Conservation (phyloP, 1,140 invertebrate species). For the Latrodectus geometricus region DNA sequence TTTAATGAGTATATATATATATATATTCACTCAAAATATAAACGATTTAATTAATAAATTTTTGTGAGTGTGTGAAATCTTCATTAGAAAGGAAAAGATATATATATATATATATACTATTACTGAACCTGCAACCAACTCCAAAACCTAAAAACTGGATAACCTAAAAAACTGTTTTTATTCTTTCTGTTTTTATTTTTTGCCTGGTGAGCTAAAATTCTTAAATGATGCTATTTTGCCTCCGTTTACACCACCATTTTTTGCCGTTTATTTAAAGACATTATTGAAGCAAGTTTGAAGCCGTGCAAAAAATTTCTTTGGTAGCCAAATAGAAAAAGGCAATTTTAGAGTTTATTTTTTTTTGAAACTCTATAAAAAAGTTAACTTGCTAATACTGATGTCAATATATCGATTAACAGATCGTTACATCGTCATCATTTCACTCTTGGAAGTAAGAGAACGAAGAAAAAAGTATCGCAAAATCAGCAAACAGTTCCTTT, state of each 20-base stretch:
- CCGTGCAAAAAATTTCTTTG: background rate
- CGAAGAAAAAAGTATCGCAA: constrained; percentile 1
- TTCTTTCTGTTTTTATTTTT: too few relatives aligned
- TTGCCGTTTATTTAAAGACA: background rate
- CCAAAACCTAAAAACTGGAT: too few relatives aligned
- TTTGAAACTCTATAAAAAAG: background rate
- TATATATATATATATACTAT: too few relatives aligned
- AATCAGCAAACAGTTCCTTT: constrained; percentile 38
- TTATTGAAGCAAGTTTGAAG: background rate
- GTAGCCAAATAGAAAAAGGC: background rate
- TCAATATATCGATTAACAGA: constrained; percentile 43
- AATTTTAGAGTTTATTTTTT: background rate
- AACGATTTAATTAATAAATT: too few relatives aligned
- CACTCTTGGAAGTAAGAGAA: constrained; percentile 16
- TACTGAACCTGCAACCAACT: too few relatives aligned
- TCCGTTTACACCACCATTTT: background rate
- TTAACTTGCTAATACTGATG: constrained; percentile 27
- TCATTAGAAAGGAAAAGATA: too few relatives aligned
- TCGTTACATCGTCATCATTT: constrained; percentile 47
- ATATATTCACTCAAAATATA: too few relatives aligned
- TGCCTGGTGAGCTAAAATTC: too few relatives aligned
- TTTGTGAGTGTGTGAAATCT: too few relatives aligned
- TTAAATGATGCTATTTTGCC: background rate
- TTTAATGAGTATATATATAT: too few relatives aligned
- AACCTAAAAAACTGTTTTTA: too few relatives aligned